Base-by-base conservation (phyloP, 2,888 invertebrate genomes). In the Celastrina argiolus region DNA sequence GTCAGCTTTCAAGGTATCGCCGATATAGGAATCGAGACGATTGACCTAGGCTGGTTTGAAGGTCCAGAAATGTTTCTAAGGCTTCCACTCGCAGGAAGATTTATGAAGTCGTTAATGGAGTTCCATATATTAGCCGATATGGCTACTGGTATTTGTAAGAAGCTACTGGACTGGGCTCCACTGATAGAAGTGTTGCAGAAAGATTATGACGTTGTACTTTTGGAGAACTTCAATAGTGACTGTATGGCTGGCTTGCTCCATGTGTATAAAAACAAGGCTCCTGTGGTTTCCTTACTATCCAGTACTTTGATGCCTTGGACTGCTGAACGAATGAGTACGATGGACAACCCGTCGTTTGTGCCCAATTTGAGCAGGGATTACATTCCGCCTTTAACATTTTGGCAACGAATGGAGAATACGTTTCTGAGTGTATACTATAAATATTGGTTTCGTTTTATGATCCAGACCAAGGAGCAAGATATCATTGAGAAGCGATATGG, bases 151-250 rank as follows among this genome's bases (percentile, higher is more conserved):
- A 70, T 75, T 12, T 79, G 79, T 56, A 68, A 72, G n/a, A 73
- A 69, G 16, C 65, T 75, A 10, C 70, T 77, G 6, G 68, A 66
- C 4, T 71, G 72, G 68, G 71, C 74, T 5, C 68, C 75, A 8
- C 59, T 79, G 26, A 68, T 69, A 4, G 72, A 74, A 31, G 72
- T 75, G 5, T 58, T 78, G 41, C 69, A 73, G 22, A 69, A 71
- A 36, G 72, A 80, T 16, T 94, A 92, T 69, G 94, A 94, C 72
- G 70, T 93, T 2, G 75, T 93, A 1, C 76, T 93, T 2, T 82
- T 88, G 0, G 93, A 93, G 73, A 81, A 88, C 65, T 93, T 93
- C 69, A 90, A 86, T 68, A 85, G 91, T 0, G 92, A 93, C 70
- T 93, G 93, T 67, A 85, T 92, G 71, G 74, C 93, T 69, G 92